Percentiles rank a stretch among this genome's conserved stretches.
Conservation (phyloP, 2,797 vertebrate species). For the Acomys russatus region DNA sequence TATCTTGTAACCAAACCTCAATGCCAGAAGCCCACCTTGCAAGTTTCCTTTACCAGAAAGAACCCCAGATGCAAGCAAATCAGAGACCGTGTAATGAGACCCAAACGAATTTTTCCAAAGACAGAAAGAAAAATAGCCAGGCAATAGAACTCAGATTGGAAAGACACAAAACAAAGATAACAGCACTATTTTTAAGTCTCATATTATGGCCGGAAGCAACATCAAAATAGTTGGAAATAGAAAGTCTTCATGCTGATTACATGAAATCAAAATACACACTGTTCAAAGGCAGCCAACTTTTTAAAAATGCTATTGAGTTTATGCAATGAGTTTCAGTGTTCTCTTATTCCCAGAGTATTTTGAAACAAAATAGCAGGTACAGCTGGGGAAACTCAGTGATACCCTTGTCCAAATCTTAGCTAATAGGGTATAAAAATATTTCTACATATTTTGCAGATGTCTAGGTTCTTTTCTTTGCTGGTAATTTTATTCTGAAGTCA, state of each 20-base stretch:
- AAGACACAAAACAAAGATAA: constrained; percentile 85
- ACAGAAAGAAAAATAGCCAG: constrained; percentile 82
- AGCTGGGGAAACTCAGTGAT: constrained; percentile 89
- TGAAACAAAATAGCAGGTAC: constrained; percentile 86
- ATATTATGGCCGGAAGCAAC: constrained; percentile 84
- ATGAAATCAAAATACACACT: constrained; percentile 87
- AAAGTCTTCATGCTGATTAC: constrained; percentile 87
- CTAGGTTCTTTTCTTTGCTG: constrained; percentile 89
- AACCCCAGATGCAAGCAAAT: constrained; percentile 60
- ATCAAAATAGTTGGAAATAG: constrained; percentile 83
- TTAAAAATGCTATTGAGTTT: constrained; percentile 77
- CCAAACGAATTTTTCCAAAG: constrained; percentile 79
- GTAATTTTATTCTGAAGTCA: constrained; percentile 90
- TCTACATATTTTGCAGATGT: constrained; percentile 91
- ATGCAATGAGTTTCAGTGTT: constrained; percentile 84
- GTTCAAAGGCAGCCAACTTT: constrained; percentile 83
- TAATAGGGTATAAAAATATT: constrained; percentile 91
- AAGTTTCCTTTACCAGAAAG: constrained; percentile 75
- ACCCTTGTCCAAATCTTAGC: constrained; percentile 87
- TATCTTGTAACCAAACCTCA: constrained; percentile 57
- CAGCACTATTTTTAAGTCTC: constrained; percentile 85
- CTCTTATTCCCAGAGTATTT: constrained; percentile 83
- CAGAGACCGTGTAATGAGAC: constrained; percentile 72
- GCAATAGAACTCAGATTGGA: constrained; percentile 81
- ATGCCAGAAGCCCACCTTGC: constrained; percentile 57